Base-by-base conservation (phyloP, 2,888 invertebrate species). In the Scotopteryx bipunctaria region DNA sequence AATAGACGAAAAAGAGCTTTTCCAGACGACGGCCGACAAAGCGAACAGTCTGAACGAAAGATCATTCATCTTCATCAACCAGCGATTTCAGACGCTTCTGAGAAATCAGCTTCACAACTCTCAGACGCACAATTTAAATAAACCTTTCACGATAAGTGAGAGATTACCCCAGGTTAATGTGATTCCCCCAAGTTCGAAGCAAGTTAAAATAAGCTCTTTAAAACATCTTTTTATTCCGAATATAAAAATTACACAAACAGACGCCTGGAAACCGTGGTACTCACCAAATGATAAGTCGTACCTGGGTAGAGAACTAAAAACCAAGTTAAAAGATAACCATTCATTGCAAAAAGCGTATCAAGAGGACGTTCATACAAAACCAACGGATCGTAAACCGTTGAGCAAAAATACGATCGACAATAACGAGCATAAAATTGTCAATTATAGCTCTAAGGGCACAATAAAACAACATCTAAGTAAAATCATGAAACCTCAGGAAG, bases 31-130 rank as follows among this genome's bases (percentile, higher is more conserved):
- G 2, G 60, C 61, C 1, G 56, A 60, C 5, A 76, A 74, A 64
- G 57, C 69, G 16, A 75, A 69, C 29, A 79, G 71, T 54, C 61
- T 82, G 13, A 76, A 69, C 54, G 78, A 81, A 66, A 73, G 86
- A 59, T 80, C 88, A 14, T 81, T 77, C 46, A 66, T 87, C n/a
- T 80, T 68, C 36, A 68, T 83, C 15, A 81, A 83, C 36, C 73
- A 77, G 55, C 76, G 66, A 55, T 73, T 63, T 54, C 81, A 59
- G 49, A 73, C 11, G 5, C 19, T 66, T 5, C 65, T 29, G 3
- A 38, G 29, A 21, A 50, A 45, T 38, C 36, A 48, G 13, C 14
- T 38, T 35, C 19, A 41, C 33, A 41, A 33, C 27, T 21, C 27
- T 2, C 37, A 16, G 11, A 27, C 17, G 32, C 15, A 37, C 13